Percentiles rank a stretch among this genome's conserved stretches.
phyloP scores from a whole-genome alignment of 1,140 invertebrate species.

The Coptotermes formosanus region DNA sequence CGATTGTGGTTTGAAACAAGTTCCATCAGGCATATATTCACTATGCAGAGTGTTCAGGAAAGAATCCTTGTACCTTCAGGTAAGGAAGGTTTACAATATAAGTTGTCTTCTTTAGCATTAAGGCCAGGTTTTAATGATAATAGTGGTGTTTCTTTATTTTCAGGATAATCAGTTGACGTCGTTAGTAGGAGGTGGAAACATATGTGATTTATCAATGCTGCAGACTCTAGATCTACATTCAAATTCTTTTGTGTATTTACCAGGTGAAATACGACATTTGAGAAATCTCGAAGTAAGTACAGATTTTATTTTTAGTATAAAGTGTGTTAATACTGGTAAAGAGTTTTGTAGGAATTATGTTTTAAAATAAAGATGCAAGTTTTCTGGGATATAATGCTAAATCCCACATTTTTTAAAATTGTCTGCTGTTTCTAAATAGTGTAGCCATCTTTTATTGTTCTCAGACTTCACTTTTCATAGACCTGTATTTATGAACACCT shows the following conservation, averaged over 20 bases:
- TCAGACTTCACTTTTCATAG: too few relatives aligned
- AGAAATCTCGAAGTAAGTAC: conserved; percentile 57
- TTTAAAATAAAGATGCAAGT: too few relatives aligned
- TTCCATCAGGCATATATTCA: conserved; percentile 72
- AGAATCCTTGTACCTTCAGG: conserved; percentile 53
- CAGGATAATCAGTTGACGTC: conserved; percentile 65
- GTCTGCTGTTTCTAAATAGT: too few relatives aligned
- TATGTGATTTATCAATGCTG: conserved; percentile 65
- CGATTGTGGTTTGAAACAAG: conserved; percentile 64
- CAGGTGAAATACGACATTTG: conserved; percentile 60
- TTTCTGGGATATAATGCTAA: too few relatives aligned
- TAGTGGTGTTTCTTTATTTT: conserved; percentile 45
- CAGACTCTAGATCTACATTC: conserved; percentile 68
- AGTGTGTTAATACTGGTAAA: too few relatives aligned
- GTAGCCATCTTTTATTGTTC: too few relatives aligned
- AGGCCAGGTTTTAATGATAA: too few relatives aligned
- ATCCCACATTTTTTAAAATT: too few relatives aligned
- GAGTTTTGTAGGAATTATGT: too few relatives aligned
- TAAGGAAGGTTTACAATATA: conserved; percentile 24
- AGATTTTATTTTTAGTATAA: neutral
- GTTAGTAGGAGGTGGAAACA: conserved; percentile 65
- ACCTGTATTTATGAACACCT: too few relatives aligned
- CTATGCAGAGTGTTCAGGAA: conserved; percentile 77
- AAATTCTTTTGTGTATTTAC: conserved; percentile 65
- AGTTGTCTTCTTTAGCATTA: too few relatives aligned